Base-by-base conservation (phyloP, 2,797 vertebrate species). In the Ctenosaura bakeri region DNA sequence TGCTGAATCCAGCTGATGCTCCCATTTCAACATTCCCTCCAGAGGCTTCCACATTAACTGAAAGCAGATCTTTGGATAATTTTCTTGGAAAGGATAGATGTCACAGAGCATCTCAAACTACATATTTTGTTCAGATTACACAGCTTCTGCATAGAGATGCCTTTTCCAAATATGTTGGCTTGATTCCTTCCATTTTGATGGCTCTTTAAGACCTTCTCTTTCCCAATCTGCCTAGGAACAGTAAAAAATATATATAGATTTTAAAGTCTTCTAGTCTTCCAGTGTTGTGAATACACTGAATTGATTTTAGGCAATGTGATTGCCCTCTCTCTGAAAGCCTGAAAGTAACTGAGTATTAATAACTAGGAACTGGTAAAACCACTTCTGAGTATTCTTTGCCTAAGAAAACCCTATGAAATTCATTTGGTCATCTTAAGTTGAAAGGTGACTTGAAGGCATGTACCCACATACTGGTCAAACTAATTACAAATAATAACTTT, bases 61-160 rank as follows among this genome's bases (percentile, higher is more conserved):
- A 93, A 92, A 95, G 87, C 86, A 94, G 91, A 95, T 94, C 95
- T 87, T 94, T 66, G 87, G 89, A 94, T 92, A 94, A 88, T 94
- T 95, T 93, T 93, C 91, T 62, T 92, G 89, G 88, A 93, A 66
- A 79, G 88, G 42, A 52, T 90, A 16, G 73, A 90, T 87, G 90
- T 89, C 77, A 83, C 73, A 91, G 77, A 89, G 38, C 88, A 86
- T 93, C 89, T 89, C 78, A 26, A 90, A 91, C 92, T 89, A 94
- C 85, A 94, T 62, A 92, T 93, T 96, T 90, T 96, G 85, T 95
- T 95, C 94, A 94, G 86, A 94, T 83, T 80, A 80, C 52, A 77
- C 69, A 90, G 16, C 22, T 92, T 89, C 18, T 84, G 85, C 86
- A 93, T 59, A 93, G 93, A 91, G 6, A 32, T 93, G 90, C 92